phyloP scores from a whole-genome alignment of 2,113 vertebrate genomes.

The Prunella himalayana region DNA sequence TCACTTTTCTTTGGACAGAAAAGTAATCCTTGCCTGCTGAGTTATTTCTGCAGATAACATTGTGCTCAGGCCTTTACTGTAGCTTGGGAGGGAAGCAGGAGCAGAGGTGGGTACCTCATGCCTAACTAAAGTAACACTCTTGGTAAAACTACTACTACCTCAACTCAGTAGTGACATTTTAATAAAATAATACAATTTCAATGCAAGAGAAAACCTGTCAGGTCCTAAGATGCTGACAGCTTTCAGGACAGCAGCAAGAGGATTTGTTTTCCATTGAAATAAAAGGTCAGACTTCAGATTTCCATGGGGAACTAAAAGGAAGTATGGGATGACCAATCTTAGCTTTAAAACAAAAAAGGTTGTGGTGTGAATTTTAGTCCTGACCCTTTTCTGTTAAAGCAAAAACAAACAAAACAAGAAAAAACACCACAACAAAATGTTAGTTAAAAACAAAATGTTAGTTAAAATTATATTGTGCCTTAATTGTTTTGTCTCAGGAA shows the following conservation, averaged over 20 bases:
- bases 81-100: background rate
- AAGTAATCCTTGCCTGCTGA: background rate
- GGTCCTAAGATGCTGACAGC: background rate
- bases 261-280: background rate
- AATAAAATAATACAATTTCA: background rate
- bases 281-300: background rate
- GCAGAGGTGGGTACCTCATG: background rate
- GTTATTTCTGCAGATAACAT: background rate
- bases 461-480: conserved; percentile 1
- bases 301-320: background rate
- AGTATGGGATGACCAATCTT: background rate
- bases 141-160: background rate
- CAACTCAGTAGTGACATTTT: background rate
- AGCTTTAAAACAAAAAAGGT: background rate
- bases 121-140: background rate
- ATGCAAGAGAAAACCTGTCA: background rate
- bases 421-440: background rate
- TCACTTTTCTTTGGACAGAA: background rate
- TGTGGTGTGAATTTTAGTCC: background rate
- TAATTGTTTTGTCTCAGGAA: background rate
- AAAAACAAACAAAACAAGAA: background rate
- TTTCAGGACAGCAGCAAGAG: background rate
- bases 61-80: background rate
- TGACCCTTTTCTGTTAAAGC: background rate
- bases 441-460: background rate